Percentiles rank a stretch among this genome's conserved stretches.
Evolutionary conservation across 2,113 vertebrate species (phyloP).

Genomic region (Corythornis madagascariensis): DNA sequence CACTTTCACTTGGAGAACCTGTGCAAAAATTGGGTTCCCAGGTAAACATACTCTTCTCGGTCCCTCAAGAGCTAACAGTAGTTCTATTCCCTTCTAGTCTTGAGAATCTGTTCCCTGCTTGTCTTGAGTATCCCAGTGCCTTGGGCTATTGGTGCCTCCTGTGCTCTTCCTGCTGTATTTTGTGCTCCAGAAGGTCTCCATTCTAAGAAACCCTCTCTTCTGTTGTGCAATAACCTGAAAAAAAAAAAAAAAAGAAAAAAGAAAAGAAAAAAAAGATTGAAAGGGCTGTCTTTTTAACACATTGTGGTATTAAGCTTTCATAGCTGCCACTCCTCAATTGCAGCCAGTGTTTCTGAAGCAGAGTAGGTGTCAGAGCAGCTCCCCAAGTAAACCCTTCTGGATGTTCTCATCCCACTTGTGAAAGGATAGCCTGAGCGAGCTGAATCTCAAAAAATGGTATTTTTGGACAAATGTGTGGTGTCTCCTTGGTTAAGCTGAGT

Average conservation of each 20-base stretch:
- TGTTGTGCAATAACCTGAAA: neutral
- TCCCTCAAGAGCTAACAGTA: neutral
- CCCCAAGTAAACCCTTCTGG: neutral
- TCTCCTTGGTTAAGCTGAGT: neutral
- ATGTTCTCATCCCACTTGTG: neutral
- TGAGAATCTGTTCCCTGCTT: neutral
- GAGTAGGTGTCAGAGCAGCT: neutral
- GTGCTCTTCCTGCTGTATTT: neutral
- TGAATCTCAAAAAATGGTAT: neutral
- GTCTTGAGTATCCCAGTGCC: neutral
- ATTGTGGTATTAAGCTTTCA: neutral
- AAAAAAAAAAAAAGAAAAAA: neutral
- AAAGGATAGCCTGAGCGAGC: rapidly evolving
- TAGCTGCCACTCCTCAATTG: neutral
- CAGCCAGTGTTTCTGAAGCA: neutral
- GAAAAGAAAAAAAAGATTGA: neutral
- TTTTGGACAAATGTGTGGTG: neutral
- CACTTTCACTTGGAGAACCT: neutral
- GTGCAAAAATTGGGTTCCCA: neutral
- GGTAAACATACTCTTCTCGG: neutral
- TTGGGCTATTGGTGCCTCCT: neutral
- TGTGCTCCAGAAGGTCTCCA: neutral
- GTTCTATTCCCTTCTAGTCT: neutral
- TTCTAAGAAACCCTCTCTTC: neutral
- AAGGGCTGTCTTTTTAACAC: neutral